Evolutionary conservation across 2,113 vertebrate genomes (phyloP), one percentile per base, ranked within the genome.

Genomic region (Cyanoderma ruficeps): DNA sequence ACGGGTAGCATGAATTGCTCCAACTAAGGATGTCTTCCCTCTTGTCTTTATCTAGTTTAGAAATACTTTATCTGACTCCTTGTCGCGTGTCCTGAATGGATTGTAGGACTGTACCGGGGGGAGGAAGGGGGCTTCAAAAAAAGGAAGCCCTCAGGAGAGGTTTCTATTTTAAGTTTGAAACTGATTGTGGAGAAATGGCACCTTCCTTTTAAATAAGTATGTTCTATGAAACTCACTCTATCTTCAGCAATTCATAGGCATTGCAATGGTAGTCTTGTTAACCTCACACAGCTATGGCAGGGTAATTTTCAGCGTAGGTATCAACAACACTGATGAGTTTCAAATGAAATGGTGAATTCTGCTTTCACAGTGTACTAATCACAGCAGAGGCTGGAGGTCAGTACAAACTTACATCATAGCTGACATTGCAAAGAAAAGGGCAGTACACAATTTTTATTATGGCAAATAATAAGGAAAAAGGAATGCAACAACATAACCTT

Each of bases 81-180:
- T 82, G 59, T 69, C 0, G 0, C 0, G 0, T 79, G 84, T 74
- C 83, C 89, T 95, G 95, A 56, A 41, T 63, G 64, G 56, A 41
- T 80, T 83, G 47, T 68, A 59, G 65, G 61, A 75, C 70, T 68
- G 35, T 57, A 49, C 44, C 0, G 1, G 22, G 37, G 10, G 55
- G 44, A 31, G 57, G 13, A 39, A 50, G 33, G 46, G 33, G 41
- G 23, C 53, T 79, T 84, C 27, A 59, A 81, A 80, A 88, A 89
- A 92, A 78, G 31, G 50, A 37, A 84, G 20, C 37, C 31, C 67
- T 77, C n/a, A 33, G 47, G 47, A 93, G 81, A 87, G 35, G 6
- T 52, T 94, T 89, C 90, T 94, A 70, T 90, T 94, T 96, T 49
- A 80, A 83, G 56, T 86, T 81, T 71, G 75, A 56, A 95, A 71